A percentile compares a stretch with the other conserved stretches of the same genome.
Evolutionary conservation across 2,888 invertebrate genomes (phyloP).

Genomic region (Argyra leucocephala): DNA sequence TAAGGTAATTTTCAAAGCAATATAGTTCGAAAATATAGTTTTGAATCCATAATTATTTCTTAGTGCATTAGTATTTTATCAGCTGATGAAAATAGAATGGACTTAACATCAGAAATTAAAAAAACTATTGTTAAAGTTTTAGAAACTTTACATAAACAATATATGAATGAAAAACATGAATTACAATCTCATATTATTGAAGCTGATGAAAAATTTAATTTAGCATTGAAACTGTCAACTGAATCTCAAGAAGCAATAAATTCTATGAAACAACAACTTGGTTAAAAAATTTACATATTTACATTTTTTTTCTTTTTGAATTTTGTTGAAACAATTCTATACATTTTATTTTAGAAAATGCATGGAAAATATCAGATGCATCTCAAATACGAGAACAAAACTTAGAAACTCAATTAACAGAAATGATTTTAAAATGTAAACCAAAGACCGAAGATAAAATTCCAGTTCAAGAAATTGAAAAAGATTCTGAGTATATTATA

Average conservation of each 20-base stretch:
- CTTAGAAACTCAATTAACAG: slow-evolving; percentile 34
- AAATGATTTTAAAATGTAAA: slow-evolving; percentile 31
- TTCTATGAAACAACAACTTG: slow-evolving; percentile 28
- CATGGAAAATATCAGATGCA: slow-evolving; percentile 35
- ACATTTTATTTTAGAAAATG: slow-evolving; percentile 27
- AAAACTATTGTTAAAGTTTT: slow-evolving; percentile 32
- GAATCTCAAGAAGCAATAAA: slow-evolving; percentile 31
- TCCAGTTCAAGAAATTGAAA: background rate
- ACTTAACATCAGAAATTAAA: slow-evolving; percentile 25
- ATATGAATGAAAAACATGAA: slow-evolving; percentile 25
- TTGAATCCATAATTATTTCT: slow-evolving; percentile 23
- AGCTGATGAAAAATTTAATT: slow-evolving; percentile 31
- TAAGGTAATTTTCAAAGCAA: background rate
- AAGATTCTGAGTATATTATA: background rate
- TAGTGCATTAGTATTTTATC: slow-evolving; percentile 27
- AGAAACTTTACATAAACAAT: slow-evolving; percentile 29
- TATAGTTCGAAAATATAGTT: too few species aligned
- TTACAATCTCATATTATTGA: slow-evolving; percentile 25
- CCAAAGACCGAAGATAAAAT: slow-evolving; percentile 21
- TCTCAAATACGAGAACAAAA: slow-evolving; percentile 33
- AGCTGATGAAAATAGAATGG: slow-evolving; percentile 4
- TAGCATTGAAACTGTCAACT: slow-evolving; percentile 33
- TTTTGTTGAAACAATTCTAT: background rate
- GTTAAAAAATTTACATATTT: slow-evolving; percentile 20
- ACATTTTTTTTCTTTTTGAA: background rate